phyloP scores from a whole-genome alignment of 2,797 vertebrate species.

The Sebastes diaconus region DNA sequence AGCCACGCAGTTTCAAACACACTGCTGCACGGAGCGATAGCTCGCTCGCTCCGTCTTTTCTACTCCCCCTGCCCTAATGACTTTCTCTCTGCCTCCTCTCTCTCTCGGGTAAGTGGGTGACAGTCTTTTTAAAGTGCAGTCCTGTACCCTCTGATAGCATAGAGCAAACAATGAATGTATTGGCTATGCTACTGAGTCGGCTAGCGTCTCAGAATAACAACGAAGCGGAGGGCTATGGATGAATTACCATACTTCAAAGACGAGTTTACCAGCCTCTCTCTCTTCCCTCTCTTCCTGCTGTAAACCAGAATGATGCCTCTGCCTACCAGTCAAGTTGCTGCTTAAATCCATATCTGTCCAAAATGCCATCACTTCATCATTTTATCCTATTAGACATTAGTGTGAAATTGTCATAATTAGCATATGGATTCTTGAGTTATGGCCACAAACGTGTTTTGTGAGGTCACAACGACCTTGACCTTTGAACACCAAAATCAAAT shows the following conservation, averaged over 20 bases:
- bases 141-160: slow-evolving; percentile 42
- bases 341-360: not conserved
- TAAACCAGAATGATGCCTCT: not conserved
- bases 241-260: slow-evolving; percentile 27
- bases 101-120: slow-evolving; percentile 30
- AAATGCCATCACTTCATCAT: not conserved
- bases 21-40: slow-evolving; percentile 10
- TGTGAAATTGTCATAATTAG: no score
- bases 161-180: slow-evolving; percentile 34
- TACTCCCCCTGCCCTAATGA: slow-evolving; percentile 13
- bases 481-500: not conserved
- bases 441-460: not conserved
- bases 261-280: not conserved
- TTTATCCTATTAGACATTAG: not conserved
- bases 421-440: not conserved
- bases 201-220: slow-evolving; percentile 30
- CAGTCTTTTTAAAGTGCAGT: slow-evolving; percentile 41
- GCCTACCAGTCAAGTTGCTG: not conserved
- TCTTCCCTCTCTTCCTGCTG: not conserved
- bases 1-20: not conserved
- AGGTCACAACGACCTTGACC: not conserved
- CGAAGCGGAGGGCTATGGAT: not conserved
- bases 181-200: slow-evolving; percentile 18
- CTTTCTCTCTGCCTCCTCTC: not conserved
- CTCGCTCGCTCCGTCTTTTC: not conserved